These are phyloP conservation scores for Geotrypetes seraphini DNA, from an alignment of 2,797 vertebrate genomes.

Conservation along the genomic window DNA sequence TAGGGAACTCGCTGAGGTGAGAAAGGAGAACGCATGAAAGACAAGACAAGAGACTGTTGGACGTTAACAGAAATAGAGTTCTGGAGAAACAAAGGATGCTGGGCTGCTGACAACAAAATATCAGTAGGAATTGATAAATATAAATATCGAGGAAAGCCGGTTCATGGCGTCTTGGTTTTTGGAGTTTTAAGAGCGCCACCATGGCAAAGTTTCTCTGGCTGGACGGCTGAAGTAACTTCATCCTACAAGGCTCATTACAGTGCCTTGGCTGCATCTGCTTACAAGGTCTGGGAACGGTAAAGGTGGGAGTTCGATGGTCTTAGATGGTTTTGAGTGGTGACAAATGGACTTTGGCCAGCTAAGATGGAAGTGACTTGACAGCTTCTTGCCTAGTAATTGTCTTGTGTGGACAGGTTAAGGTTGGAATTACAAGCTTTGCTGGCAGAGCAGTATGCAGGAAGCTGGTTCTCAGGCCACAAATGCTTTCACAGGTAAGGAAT, in stretches of 20 bases:
- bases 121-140: conserved; percentile 16
- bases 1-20: conserved; percentile 42
- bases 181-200: conserved; percentile 22
- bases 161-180: neutral
- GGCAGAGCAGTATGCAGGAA: conserved; percentile 92
- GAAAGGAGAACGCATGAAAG: conserved; percentile 23
- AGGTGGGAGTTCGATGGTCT: conserved; percentile 32
- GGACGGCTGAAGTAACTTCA: conserved; percentile 52
- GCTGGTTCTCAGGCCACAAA: conserved; percentile 87
- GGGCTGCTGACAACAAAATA: conserved; percentile 37
- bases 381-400: conserved; percentile 44
- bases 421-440: conserved; percentile 53
- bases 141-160: no score
- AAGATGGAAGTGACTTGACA: conserved; percentile 80
- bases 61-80: conserved; percentile 15
- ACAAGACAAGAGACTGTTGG: conserved; percentile 21
- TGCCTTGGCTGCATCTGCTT: conserved; percentile 6
- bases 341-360: conserved; percentile 63
- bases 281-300: conserved; percentile 22
- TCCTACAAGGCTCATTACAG: neutral
- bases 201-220: conserved; percentile 66
- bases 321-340: conserved; percentile 24
- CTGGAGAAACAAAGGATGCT: conserved; percentile 38
- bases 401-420: conserved; percentile 67
- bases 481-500: conserved; percentile 85